Conservation (phyloP, 2,113 vertebrate genomes). For the Chaenogobius annularis region DNA sequence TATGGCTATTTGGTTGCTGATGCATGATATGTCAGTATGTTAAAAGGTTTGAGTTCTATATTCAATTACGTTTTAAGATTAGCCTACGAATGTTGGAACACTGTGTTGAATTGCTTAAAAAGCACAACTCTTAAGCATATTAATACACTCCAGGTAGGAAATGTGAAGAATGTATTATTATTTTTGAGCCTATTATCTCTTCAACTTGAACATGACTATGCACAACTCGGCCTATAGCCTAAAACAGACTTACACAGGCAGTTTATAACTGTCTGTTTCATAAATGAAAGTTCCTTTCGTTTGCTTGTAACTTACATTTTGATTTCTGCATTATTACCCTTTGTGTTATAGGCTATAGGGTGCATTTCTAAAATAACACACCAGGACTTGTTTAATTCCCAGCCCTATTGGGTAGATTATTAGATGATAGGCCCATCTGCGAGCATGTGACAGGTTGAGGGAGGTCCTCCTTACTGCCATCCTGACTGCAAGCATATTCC, state of each 20-base stretch:
- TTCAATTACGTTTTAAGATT: no score
- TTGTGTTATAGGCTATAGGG: not conserved
- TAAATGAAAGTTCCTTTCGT: not conserved
- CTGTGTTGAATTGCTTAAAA: no score
- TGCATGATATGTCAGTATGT: not conserved
- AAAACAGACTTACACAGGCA: not conserved
- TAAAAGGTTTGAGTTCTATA: no score
- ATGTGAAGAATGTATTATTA: not conserved
- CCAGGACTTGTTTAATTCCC: not conserved
- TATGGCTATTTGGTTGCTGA: not conserved
- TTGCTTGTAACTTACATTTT: not conserved
- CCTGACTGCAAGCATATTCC: not conserved
- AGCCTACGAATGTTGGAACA: no score
- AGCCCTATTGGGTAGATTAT: not conserved
- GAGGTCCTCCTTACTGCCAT: not conserved
- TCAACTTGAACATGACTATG: not conserved
- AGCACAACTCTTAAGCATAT: no score
- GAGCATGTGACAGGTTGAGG: conserved; percentile 8
- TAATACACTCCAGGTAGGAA: not conserved
- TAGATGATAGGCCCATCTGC: not conserved
- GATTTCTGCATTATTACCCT: not conserved
- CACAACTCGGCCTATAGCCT: not conserved
- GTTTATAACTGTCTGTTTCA: not conserved
- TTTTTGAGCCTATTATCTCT: not conserved
- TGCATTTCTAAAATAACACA: not conserved